A percentile compares a stretch with the other conserved stretches of the same genome.
phyloP scores from a whole-genome alignment of 1,140 invertebrate genomes.

The Arctopsyche grandis region DNA sequence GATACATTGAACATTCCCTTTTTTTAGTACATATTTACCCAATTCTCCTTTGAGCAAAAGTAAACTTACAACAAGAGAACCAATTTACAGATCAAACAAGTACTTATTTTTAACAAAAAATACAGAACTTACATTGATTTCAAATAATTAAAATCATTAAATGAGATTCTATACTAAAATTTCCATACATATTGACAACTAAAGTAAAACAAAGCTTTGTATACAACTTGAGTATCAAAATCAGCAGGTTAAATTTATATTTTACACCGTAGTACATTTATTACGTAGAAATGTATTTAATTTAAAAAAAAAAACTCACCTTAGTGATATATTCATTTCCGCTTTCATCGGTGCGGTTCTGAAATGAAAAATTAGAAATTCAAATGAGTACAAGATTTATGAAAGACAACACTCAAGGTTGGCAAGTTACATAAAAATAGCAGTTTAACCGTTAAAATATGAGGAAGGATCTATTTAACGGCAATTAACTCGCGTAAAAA shows the following conservation, averaged over 20 bases:
- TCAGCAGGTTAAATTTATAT: no score
- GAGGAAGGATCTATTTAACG: neutral
- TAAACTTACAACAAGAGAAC: neutral
- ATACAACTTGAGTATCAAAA: no score
- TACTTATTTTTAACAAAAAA: no score
- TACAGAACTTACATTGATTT: no score
- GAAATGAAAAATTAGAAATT: conserved; percentile 36
- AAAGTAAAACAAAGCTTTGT: neutral
- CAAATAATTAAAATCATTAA: no score
- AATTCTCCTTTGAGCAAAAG: neutral
- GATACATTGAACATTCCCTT: conserved; percentile 25
- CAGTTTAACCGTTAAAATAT: neutral
- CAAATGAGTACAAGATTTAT: conserved; percentile 1
- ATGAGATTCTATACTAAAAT: no score
- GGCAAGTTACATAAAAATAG: neutral
- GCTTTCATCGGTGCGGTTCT: conserved; percentile 48
- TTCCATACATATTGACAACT: no score
- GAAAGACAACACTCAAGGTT: no score
- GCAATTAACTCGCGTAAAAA: neutral
- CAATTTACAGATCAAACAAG: neutral
- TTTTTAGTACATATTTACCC: conserved; percentile 4
- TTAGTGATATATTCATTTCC: conserved; percentile 39
- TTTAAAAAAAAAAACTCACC: neutral
- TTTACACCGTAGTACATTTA: no score
- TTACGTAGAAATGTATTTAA: no score